Evolutionary conservation across 2,888 invertebrate species (phyloP).

Genomic region (Ctenicera cuprea): DNA sequence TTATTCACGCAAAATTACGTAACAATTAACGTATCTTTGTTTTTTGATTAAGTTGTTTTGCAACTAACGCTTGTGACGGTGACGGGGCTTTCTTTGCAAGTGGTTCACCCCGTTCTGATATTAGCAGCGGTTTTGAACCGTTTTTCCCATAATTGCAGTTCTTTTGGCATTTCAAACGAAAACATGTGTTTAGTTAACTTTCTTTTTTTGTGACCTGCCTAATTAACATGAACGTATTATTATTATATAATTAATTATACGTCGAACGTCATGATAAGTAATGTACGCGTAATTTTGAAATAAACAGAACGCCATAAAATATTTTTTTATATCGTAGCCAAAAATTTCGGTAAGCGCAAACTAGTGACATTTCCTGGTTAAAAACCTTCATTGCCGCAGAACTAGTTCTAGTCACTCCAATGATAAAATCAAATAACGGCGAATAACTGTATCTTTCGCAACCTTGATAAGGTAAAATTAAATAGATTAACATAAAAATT

Average conservation of each 20-base stretch:
- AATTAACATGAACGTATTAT: slow-evolving; percentile 34
- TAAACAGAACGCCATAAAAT: background rate
- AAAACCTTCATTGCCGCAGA: slow-evolving; percentile 29
- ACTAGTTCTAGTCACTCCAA: slow-evolving; percentile 37
- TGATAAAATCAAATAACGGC: slow-evolving; percentile 30
- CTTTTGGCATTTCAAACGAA: slow-evolving; percentile 10
- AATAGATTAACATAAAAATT: slow-evolving; percentile 51
- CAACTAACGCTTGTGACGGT: slow-evolving; percentile 26
- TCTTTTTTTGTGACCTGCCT: slow-evolving; percentile 28
- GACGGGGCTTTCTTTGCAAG: slow-evolving; percentile 18
- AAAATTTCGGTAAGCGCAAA: slow-evolving; percentile 8
- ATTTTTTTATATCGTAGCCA: slow-evolving; percentile 1
- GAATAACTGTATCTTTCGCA: slow-evolving; percentile 55
- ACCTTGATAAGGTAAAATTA: slow-evolving; percentile 56
- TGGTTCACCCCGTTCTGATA: slow-evolving; percentile 11
- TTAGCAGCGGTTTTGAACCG: background rate
- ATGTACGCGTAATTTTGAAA: slow-evolving; percentile 21
- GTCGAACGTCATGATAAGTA: slow-evolving; percentile 5
- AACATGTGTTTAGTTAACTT: slow-evolving; percentile 33
- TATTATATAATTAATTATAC: slow-evolving; percentile 37
- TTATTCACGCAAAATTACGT: slow-evolving; percentile 12
- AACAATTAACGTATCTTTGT: slow-evolving; percentile 17
- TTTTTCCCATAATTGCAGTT: background rate
- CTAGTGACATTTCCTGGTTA: slow-evolving; percentile 31
- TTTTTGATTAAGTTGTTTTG: slow-evolving; percentile 9